These are phyloP conservation scores for Aplochiton taeniatus DNA, from an alignment of 2,797 vertebrate species.

Conservation along the genomic window DNA sequence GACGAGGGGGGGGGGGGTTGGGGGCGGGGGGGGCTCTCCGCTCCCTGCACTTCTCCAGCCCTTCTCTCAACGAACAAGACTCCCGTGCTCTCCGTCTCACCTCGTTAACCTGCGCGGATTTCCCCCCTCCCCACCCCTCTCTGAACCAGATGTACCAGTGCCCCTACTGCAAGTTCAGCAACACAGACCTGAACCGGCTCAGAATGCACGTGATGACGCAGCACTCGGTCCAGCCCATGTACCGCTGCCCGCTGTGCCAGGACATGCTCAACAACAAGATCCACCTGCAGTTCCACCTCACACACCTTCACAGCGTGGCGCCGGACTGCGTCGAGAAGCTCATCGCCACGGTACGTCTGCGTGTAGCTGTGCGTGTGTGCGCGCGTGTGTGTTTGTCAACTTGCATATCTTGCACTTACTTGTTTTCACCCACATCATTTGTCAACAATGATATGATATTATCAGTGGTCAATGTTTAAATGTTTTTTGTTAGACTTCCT, in stretches of 20 bases:
- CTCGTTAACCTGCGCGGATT: slow-evolving; percentile 46
- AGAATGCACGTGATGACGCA: slow-evolving; percentile 99
- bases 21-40: no score
- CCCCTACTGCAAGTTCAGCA: slow-evolving; percentile 98
- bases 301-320: slow-evolving; percentile 97
- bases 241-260: slow-evolving; percentile 97
- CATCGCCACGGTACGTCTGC: slow-evolving; percentile 88
- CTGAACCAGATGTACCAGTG: slow-evolving; percentile 92
- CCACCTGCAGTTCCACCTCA: slow-evolving; percentile 98
- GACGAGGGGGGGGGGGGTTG: slow-evolving; percentile 41
- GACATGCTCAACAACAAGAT: slow-evolving; percentile 99
- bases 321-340: slow-evolving; percentile 98
- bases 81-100: slow-evolving; percentile 36
- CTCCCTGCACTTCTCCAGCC: slow-evolving; percentile 43
- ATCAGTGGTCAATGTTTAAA: neutral
- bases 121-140: neutral
- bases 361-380: slow-evolving; percentile 10
- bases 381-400: neutral
- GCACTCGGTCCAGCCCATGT: slow-evolving; percentile 97
- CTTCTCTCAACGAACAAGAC: slow-evolving; percentile 41
- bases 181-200: slow-evolving; percentile 92
- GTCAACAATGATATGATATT: neutral
- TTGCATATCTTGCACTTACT: neutral
- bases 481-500: neutral
- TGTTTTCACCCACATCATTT: no score